Base-by-base conservation (phyloP, 1,140 invertebrate genomes). In the Scaptomyza graminum region DNA sequence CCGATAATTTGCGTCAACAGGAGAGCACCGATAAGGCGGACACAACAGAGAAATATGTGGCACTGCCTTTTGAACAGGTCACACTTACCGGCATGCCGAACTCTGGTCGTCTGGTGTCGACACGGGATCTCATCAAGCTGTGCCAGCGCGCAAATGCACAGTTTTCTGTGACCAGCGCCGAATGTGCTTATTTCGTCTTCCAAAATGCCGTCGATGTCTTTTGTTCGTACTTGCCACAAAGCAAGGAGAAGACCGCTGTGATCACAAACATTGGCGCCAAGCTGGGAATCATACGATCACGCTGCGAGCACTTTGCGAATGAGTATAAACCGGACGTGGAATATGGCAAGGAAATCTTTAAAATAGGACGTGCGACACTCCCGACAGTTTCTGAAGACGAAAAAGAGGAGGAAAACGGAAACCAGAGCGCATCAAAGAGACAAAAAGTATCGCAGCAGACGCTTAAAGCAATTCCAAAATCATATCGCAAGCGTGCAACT, bases 131-230 rank as follows among this genome's bases (percentile, higher is more conserved):
- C 9, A 95, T 99, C 64, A 99, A 98, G 92, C 97, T 97, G 95
- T 99, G 97, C 90, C 93, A 94, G 11, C 94, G 98, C 84, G 94
- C 97, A 7, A 93, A 94, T 16, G 90, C 94, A 11, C 94, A 95
- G 79, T 98, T 97, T 91, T 93, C 96, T 78, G 94, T 96, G 1
- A 94, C 94, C 0, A 96, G 95, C 37, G 92, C 94, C n/a, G 94
- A 95, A 50, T 95, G 96, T 5, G 95, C 95, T 4, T 92, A 96
- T 18, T 95, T 95, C 91, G 94, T 97, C 1, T 95, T 98, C 61
- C 96, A 97, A 92, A 96, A 99, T 93, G 97, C 97, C 0, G 94
- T 98, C 18, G 97, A 99, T 92, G 95, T 98, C 76, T 99, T 99
- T 91, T 95, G 95, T 74, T 96, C 95, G 16, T 90, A 92, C 66